Conservation (phyloP, 2,888 invertebrate species). For the Ophion obscuratus region DNA sequence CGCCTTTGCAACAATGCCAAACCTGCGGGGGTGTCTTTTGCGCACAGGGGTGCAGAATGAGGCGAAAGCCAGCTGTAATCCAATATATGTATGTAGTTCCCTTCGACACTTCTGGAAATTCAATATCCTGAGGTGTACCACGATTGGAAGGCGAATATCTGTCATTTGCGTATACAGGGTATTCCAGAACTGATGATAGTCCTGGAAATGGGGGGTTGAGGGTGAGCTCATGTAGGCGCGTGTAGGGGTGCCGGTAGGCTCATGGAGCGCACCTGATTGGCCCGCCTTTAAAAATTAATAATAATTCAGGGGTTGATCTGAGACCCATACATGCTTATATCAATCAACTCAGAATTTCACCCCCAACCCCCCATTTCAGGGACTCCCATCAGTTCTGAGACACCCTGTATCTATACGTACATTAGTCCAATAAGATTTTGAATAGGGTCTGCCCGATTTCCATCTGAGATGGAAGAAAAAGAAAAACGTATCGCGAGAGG, state of each 20-base stretch:
- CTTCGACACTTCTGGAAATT: conserved; percentile 55
- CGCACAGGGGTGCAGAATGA: background rate
- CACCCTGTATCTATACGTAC: background rate
- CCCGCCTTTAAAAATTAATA: no score
- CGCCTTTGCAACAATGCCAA: conserved; percentile 26
- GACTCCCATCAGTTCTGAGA: no score
- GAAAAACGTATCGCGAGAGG: conserved; percentile 5
- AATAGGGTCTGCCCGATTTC: conserved; percentile 11
- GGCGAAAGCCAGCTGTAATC: background rate
- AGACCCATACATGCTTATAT: no score
- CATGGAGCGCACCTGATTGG: no score
- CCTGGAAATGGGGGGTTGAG: no score
- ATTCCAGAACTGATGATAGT: no score
- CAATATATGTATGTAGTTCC: background rate
- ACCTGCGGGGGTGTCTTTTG: background rate
- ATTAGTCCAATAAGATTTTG: conserved; percentile 26
- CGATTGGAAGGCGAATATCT: background rate
- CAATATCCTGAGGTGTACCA: conserved; percentile 37
- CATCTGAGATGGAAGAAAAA: conserved; percentile 15
- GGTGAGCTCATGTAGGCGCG: no score
- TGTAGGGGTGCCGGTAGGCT: no score
- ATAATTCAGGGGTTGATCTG: no score
- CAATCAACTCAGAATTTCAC: no score
- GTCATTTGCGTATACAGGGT: background rate
- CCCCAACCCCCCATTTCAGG: no score